These are phyloP conservation scores for Campoletis sonorensis DNA, from an alignment of 1,140 invertebrate species.

Conservation along the genomic window DNA sequence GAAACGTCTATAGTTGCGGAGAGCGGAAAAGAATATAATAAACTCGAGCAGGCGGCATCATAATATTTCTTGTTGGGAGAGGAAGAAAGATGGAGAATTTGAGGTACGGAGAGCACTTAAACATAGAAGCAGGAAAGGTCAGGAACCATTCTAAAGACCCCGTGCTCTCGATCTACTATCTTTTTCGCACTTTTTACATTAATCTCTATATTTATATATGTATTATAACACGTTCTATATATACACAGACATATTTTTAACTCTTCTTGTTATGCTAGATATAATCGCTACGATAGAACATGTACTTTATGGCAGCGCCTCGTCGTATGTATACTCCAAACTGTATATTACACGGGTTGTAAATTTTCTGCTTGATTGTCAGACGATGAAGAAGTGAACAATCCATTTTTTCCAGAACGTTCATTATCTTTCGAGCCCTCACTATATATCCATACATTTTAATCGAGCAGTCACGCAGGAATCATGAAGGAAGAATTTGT, in stretches of 20 bases:
- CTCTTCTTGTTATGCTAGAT: neutral
- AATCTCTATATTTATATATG: neutral
- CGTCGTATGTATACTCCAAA: too few relatives aligned
- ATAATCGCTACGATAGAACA: too few relatives aligned
- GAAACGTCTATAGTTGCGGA: constrained; percentile 45
- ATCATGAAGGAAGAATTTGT: neutral
- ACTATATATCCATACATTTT: neutral
- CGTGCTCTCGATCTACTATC: constrained; percentile 22
- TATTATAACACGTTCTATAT: neutral
- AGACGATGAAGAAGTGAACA: too few relatives aligned
- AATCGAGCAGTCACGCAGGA: neutral
- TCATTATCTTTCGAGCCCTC: too few relatives aligned
- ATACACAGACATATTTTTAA: neutral
- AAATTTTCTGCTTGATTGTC: too few relatives aligned
- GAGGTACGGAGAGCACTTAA: constrained; percentile 15
- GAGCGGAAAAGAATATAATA: constrained; percentile 56
- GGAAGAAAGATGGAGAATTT: constrained; percentile 2
- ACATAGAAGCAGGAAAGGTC: constrained; percentile 59
- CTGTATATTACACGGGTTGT: neutral
- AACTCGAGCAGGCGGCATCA: constrained; percentile 58
- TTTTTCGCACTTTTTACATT: constrained; percentile 3
- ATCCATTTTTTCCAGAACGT: too few relatives aligned
- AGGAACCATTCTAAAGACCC: constrained; percentile 44
- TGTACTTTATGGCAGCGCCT: too few relatives aligned
- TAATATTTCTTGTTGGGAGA: constrained; percentile 51